Evolutionary conservation across 2,888 invertebrate species (phyloP), one percentile per base, ranked within the genome.

Genomic region (Epistrophe grossulariae): DNA sequence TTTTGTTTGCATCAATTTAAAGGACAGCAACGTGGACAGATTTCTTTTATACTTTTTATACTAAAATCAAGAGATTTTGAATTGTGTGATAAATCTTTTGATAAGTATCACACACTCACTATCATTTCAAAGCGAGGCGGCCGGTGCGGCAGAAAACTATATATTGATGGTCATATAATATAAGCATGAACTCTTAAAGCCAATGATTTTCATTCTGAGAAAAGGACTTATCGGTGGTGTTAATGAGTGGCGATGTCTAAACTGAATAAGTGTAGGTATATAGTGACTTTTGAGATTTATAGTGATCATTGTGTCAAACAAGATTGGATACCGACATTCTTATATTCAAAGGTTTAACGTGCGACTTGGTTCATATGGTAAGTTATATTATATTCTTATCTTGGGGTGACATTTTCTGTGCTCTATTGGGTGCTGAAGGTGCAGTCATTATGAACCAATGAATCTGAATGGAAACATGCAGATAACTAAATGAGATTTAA

Each of bases 311-410:
- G 35, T 45, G 35, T 50, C 28, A 38, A 43, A 68, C 28, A 19
- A 35, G 50, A 50, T 68, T 50, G 50, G 68, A 50, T 19, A 59
- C 31, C 45, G 68, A 68, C 68, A 68, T 68, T 68, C 68, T 35
- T 2, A 24, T 24, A 24, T 24, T 24, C 17, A 15, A 38, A 8
- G 43, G 43, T 50, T 35, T 38, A 35, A 60, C 38, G 0, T 48
- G 24, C 24, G 35, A 15, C 43, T 15, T 43, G 50, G 13, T 4
- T 48, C 4, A 11, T n/a, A n/a, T 48, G 15, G 17, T 17, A 13
- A 13, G 52, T 52, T 19, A 48, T 6, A 24, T 2, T 6, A 17
- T 6, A n/a, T 19, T 66, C 17, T 66, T 66, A 66, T 48, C 66
- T 66, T 11, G 10, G 0, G 43, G 35, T 5, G 48, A 68, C 68